These are phyloP conservation scores for Nesidiocoris tenuis DNA, from an alignment of 2,888 invertebrate genomes.

Conservation along the genomic window DNA sequence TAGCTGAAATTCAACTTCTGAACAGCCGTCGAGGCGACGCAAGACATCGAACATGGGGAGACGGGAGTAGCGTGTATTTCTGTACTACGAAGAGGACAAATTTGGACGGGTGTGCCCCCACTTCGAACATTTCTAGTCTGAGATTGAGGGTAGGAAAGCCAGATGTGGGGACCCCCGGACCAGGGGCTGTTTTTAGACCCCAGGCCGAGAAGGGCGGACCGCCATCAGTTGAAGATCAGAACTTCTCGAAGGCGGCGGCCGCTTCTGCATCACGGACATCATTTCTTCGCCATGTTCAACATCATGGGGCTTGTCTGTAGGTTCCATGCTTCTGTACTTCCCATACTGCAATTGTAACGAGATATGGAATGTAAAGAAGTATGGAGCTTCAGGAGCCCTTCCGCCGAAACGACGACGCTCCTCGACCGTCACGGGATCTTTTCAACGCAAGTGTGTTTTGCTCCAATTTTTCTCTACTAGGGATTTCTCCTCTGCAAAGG, in stretches of 20 bases:
- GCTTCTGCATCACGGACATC: neutral
- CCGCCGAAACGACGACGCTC: neutral
- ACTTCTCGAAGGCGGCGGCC: conserved; percentile 1
- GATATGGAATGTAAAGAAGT: conserved; percentile 52
- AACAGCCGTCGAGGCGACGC: neutral
- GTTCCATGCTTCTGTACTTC: conserved; percentile 52
- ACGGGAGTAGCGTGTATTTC: neutral
- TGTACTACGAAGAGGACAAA: conserved; percentile 15
- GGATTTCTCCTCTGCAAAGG: neutral
- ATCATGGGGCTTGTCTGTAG: conserved; percentile 25
- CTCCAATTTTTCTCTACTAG: neutral
- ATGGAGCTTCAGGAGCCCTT: conserved; percentile 50
- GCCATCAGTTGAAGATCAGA: conserved; percentile 2
- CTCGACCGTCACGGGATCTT: neutral
- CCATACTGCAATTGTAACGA: conserved; percentile 48
- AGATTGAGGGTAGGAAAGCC: conserved; percentile 19
- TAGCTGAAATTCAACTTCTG: neutral
- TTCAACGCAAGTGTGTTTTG: conserved; percentile 23
- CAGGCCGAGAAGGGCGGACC: conserved; percentile 37
- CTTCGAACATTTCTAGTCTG: neutral
- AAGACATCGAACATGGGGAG: neutral
- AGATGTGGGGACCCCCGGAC: conserved; percentile 34
- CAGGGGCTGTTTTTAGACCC: conserved; percentile 45
- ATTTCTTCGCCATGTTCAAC: conserved; percentile 9
- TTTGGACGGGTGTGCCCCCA: conserved; percentile 24